Base-by-base conservation (phyloP, 1,140 invertebrate species). In the Aculops lycopersici region DNA sequence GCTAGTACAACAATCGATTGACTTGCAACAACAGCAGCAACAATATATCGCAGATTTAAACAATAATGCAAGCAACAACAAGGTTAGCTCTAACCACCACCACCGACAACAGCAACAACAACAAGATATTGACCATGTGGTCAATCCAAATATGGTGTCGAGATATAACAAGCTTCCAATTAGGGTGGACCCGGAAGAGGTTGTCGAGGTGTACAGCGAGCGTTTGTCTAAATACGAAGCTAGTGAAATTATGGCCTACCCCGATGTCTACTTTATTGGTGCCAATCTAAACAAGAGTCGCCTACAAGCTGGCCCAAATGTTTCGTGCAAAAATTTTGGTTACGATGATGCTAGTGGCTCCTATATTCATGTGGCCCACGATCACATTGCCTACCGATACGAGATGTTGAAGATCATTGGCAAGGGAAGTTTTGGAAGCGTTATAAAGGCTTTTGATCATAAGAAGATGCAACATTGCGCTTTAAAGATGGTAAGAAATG, bases 391-490 rank as follows among this genome's bases (percentile, higher is more conserved):
- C 14, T 98, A 92, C 58, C 64, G 79, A 45, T 95, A 94, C 60
- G 86, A 95, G 63, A 79, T 97, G 52, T 64, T 74, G 39, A 94
- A 92, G 62, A 73, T 90, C 24, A 94, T 97, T 47, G 92, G 92
- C 2, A 97, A 95, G 59, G 92, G 92, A 4, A 88, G 80, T 50
- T 98, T 98, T 63, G 92, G 92, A 3, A 84, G 94, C 55, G 88
- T 97, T 12, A 76, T 95, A 15, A 92, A 92, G 55, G 84, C 80
- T 4, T 94, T 84, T 59, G 88, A 95, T 59, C 86, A 97, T 56
- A 94, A 94, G 60, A 74, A 67, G 42, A 72, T 81, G 50, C 71
- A 79, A 50, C 76, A 84, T 59, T 75, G 94, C 21, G 88, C 88
- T 1, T 62, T 95, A 16, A 97, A 97, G 65, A 94, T 95, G 69